Evolutionary conservation across 2,888 invertebrate genomes (phyloP).

Genomic region (Tipula lateralis): DNA sequence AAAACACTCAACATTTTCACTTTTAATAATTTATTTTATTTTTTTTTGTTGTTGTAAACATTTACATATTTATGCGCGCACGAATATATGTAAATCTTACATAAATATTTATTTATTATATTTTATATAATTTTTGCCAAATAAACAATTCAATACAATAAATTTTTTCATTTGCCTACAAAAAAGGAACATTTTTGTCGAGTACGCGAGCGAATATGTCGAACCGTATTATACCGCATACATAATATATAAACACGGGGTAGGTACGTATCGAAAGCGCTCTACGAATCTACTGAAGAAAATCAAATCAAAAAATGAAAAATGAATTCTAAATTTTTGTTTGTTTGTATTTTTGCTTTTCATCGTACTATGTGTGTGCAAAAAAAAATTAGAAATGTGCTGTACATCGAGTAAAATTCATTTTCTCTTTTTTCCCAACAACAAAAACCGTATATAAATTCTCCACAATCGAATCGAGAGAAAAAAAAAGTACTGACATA

Average conservation of each 20-base stretch:
- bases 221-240: not conserved
- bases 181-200: not conserved
- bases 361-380: not conserved
- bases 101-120: not conserved
- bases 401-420: not conserved
- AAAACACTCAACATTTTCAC: not conserved
- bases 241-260: not conserved
- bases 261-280: not conserved
- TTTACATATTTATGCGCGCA: not conserved
- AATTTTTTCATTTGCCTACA: not conserved
- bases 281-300: conserved; percentile 3
- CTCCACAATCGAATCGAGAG: not conserved
- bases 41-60: not conserved
- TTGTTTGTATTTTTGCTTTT: not conserved
- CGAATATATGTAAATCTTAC: not conserved
- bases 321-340: not conserved
- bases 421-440: not conserved
- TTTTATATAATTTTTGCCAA: too few species aligned
- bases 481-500: not conserved
- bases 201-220: not conserved
- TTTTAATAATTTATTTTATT: not conserved
- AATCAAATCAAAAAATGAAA: not conserved
- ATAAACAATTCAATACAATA: not conserved
- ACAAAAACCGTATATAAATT: too few species aligned
- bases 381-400: not conserved